Percentiles rank a stretch among this genome's conserved stretches.
These are phyloP conservation scores for Numenius phaeopus DNA, from an alignment of 2,797 vertebrate species.

Conservation along the genomic window DNA sequence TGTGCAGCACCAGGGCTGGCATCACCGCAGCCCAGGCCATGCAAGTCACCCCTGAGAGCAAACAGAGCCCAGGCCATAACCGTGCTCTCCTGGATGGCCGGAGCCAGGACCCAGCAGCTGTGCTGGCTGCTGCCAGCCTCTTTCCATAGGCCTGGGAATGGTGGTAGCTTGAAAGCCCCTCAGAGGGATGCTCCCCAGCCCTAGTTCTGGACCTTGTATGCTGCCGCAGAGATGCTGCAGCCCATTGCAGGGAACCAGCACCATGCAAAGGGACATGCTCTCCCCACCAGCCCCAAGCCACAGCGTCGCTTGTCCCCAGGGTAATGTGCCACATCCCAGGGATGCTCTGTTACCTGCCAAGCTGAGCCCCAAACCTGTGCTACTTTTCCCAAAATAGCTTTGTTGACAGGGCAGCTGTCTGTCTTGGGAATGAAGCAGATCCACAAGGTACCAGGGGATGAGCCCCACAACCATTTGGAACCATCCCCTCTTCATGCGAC, in stretches of 20 bases:
- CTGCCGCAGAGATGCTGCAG: background rate
- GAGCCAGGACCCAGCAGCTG: background rate
- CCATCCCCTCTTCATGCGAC: background rate
- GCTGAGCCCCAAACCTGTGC: background rate
- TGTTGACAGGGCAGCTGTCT: background rate
- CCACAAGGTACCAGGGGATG: background rate
- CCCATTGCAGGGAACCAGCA: background rate
- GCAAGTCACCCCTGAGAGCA: background rate
- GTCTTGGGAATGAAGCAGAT: background rate
- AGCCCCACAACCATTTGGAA: background rate
- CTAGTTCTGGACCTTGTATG: background rate
- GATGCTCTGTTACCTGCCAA: background rate
- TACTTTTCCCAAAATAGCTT: background rate
- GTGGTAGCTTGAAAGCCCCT: background rate
- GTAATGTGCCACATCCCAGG: accelerated
- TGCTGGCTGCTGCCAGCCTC: background rate
- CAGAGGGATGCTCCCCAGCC: background rate
- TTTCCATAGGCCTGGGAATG: background rate
- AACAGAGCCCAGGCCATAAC: background rate
- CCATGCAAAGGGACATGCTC: accelerated
- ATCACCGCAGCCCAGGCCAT: accelerated
- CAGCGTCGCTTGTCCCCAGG: accelerated
- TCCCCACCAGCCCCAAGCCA: background rate
- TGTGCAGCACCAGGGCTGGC: background rate
- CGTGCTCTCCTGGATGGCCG: accelerated